phyloP scores from a whole-genome alignment of 1,140 invertebrate genomes.

The Meloidogyne floridensis region DNA sequence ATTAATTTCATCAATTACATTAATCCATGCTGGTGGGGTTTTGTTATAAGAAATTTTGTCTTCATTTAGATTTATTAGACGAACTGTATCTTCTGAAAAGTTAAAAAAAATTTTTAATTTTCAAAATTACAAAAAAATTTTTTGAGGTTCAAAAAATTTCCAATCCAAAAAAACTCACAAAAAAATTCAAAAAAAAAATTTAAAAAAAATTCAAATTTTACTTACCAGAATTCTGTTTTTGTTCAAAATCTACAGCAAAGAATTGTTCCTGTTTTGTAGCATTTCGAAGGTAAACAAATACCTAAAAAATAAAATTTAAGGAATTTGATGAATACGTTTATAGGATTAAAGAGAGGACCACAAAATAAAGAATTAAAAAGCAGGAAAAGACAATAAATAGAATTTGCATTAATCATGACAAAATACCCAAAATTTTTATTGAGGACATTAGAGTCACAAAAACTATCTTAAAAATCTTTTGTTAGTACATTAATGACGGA shows the following conservation, averaged over 20 bases:
- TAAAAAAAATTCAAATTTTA: background rate
- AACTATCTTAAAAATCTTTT: too few species aligned
- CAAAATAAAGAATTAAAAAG: background rate
- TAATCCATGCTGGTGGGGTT: slow-evolving; percentile 50
- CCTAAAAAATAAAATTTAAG: slow-evolving; percentile 10
- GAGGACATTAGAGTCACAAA: background rate
- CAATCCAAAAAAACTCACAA: too few species aligned
- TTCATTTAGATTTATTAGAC: slow-evolving; percentile 37
- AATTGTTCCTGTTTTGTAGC: slow-evolving; percentile 46
- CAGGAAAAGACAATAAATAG: background rate
- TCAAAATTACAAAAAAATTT: background rate
- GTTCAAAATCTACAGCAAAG: background rate
- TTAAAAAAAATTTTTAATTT: background rate
- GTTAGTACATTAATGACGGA: too few species aligned
- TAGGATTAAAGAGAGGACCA: background rate
- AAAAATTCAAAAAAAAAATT: background rate
- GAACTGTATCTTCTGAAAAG: slow-evolving; percentile 43
- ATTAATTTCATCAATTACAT: slow-evolving; percentile 52
- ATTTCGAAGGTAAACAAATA: slow-evolving; percentile 45
- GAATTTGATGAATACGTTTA: background rate
- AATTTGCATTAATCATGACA: background rate
- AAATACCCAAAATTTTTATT: background rate
- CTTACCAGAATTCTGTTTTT: background rate
- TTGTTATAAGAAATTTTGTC: slow-evolving; percentile 37
- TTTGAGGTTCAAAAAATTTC: too few species aligned